These are phyloP conservation scores for Ormyrus pomaceus DNA, from an alignment of 2,888 invertebrate genomes.

Conservation along the genomic window DNA sequence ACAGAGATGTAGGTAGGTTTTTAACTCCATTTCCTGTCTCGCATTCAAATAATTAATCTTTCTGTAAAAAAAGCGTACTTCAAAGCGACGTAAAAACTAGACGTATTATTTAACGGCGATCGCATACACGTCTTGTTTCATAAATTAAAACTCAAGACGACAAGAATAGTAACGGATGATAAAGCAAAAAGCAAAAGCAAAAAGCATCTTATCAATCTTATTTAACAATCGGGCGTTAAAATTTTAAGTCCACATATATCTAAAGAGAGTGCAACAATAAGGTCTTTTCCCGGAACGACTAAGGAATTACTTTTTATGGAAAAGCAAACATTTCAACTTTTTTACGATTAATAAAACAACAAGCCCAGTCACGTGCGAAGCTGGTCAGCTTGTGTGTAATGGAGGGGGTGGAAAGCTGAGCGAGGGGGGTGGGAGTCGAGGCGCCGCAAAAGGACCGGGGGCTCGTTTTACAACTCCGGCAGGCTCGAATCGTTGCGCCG, in stretches of 20 bases:
- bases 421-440: neutral
- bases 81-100: too few relatives aligned
- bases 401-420: neutral
- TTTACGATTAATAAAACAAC: constrained; percentile 54
- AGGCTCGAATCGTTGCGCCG: constrained; percentile 26
- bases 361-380: constrained; percentile 42
- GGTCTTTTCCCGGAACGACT: constrained; percentile 8
- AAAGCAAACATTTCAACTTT: constrained; percentile 44
- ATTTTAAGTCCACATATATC: too few relatives aligned
- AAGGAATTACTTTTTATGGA: constrained; percentile 47
- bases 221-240: too few relatives aligned
- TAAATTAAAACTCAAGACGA: neutral
- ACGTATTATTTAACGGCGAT: too few relatives aligned
- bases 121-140: too few relatives aligned
- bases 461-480: constrained; percentile 43
- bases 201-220: neutral
- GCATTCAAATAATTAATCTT: too few relatives aligned
- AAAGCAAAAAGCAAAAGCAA: neutral
- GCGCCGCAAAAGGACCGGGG: constrained; percentile 4
- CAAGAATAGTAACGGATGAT: too few relatives aligned
- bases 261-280: constrained; percentile 7
- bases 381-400: constrained; percentile 47
- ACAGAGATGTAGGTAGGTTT: too few relatives aligned
- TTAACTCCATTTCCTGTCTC: too few relatives aligned
- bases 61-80: too few relatives aligned